Conservation (phyloP, 1,140 invertebrate species). For the Drosophila leontia region DNA sequence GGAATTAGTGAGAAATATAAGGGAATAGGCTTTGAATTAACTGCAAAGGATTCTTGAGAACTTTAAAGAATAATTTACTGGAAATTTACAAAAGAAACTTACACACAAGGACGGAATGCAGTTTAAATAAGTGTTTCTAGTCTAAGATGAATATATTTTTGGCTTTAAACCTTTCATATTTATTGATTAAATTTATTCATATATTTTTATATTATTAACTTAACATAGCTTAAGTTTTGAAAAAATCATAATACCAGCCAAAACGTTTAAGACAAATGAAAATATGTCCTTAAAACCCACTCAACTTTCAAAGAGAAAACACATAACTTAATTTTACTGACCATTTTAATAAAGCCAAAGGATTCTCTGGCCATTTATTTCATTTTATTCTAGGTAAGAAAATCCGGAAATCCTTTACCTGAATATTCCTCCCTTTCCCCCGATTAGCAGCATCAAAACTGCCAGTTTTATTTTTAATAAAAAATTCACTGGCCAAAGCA, state of each 20-base stretch:
- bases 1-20: not conserved
- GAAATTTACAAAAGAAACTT: not conserved
- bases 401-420: constrained; percentile 3
- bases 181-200: not conserved
- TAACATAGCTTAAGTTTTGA: not conserved
- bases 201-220: not conserved
- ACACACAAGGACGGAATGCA: no score
- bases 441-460: constrained; percentile 4
- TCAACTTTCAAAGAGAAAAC: not conserved
- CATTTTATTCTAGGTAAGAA: constrained; percentile 13
- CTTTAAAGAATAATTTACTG: not conserved
- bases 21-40: not conserved
- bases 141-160: not conserved
- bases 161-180: not conserved
- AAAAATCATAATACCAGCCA: not conserved
- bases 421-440: not conserved
- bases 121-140: not conserved
- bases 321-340: not conserved
- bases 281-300: not conserved
- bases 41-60: not conserved
- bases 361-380: not conserved
- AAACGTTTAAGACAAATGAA: not conserved
- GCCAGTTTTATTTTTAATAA: constrained; percentile 21
- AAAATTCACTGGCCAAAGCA: constrained; percentile 4
- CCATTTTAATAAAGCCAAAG: not conserved